Base-by-base conservation (phyloP, 2,888 invertebrate genomes). In the Cetonia aurata region DNA sequence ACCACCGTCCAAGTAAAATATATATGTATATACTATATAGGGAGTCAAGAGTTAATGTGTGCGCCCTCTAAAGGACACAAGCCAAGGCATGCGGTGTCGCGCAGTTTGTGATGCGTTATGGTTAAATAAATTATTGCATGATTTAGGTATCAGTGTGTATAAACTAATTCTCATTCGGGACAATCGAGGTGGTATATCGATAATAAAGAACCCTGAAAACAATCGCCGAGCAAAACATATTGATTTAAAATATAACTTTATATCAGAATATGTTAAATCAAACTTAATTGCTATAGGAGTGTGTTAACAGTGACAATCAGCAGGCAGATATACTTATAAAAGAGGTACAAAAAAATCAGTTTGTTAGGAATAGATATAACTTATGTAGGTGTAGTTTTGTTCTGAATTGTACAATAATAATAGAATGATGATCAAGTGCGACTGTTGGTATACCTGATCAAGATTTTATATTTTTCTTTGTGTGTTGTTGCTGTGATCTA, bases 131-230 rank as follows among this genome's bases (percentile, higher is more conserved):
- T 13, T 50, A 15, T 50, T 50, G 15, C 15, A 13, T 15, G 50
- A 50, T 50, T 13, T 50, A 6, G 6, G 15, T 15, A 15, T 50
- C 8, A 50, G 15, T 50, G 9, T 50, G 9, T 6, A 13, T 8
- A 50, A n/a, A 13, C 15, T 50, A 12, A 13, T 13, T 13, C 1
- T 50, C n/a, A 8, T 13, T 15, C 8, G 13, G 15, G 50, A 50
- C 50, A 50, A 50, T 50, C n/a, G 6, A 13, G 50, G 15, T 13
- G 3, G 50, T 50, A 44, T 44, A n/a, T 44, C 44, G 10, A 44
- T 44, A 44, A 44, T 44, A 44, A 44, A 44, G 44, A 44, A 44
- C 13, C 44, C 44, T n/a, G 44, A 44, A 44, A 44, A 44, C 44
- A 44, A 44, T 44, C 44, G 13, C 12, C 44, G 44, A 1, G 44